Base-by-base conservation (phyloP, 2,888 invertebrate species). In the Ischnus inquisitorius region DNA sequence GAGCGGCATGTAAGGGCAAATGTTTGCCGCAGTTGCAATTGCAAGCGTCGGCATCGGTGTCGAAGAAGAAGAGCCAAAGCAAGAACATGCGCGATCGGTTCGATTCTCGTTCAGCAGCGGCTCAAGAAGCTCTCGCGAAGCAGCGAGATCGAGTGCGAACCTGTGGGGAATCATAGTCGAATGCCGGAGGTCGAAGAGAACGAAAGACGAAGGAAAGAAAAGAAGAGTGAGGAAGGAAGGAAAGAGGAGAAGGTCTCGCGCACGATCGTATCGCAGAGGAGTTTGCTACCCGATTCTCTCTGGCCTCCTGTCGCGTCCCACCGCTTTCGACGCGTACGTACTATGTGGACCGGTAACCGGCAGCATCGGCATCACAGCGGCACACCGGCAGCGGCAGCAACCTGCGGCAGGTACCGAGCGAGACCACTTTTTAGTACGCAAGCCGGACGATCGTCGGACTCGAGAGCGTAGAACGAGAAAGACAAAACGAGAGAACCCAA, bases 221-320 rank as follows among this genome's bases (percentile, higher is more conserved):
- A 68, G 67, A 41, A 65, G 65, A 79, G 54, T 41, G 28, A n/a
- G 19, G 28, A 51, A 72, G 22, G 74, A 60, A 67, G 12, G 46
- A 54, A 54, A 10, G 16, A 16, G 72, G 74, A 67, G 74, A 72
- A 46, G 75, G 69, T 19, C 57, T 80, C 75, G 69, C 62, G 54
- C 71, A 76, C 81, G 81, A 82, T 82, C 71, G 71, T 82, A 82
- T 82, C 81, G 81, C 81, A 64, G 74, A 76, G 65, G 64, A 82
- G 76, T 77, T 65, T 43, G 71, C 69, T 65, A 71, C 64, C 69
- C 71, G 76, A 65, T 77, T 76, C 76, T n/a, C 77, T 82, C 77
- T 41, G 71, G 81, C 57, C 76, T 82, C 46, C 71, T 82, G 81
- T 82, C 81, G 71, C 71, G 64, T 77, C 76, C 71, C 69, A 71